Percentiles rank a stretch among this genome's conserved stretches.
Conservation (phyloP, 2,113 vertebrate species). For the Beaufortia kweichowensis region DNA sequence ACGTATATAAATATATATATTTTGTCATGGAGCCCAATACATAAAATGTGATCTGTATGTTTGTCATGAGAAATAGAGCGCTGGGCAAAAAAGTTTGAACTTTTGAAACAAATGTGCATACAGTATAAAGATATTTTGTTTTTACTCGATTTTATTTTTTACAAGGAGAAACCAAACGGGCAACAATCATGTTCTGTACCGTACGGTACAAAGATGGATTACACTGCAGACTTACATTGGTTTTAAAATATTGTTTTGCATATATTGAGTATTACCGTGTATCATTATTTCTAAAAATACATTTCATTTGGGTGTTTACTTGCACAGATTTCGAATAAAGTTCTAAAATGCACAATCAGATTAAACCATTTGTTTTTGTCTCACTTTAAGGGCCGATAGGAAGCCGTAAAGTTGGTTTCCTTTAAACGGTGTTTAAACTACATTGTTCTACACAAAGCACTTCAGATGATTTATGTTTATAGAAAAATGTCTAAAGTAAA, state of each 20-base stretch:
- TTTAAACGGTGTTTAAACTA: background rate
- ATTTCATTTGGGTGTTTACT: slow-evolving; percentile 64
- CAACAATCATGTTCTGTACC: slow-evolving; percentile 51
- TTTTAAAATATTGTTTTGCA: slow-evolving; percentile 52
- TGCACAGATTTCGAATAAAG: slow-evolving; percentile 69
- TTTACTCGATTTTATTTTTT: slow-evolving; percentile 52
- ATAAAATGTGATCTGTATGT: slow-evolving; percentile 58
- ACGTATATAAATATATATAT: slow-evolving; percentile 38
- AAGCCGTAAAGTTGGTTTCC: background rate
- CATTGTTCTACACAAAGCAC: background rate
- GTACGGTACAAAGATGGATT: slow-evolving; percentile 35
- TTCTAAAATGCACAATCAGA: slow-evolving; percentile 62
- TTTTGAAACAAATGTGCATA: slow-evolving; percentile 63
- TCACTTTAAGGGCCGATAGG: background rate
- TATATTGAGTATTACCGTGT: slow-evolving; percentile 56
- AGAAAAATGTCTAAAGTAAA: background rate
- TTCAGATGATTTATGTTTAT: background rate
- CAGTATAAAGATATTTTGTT: slow-evolving; percentile 58
- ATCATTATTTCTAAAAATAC: slow-evolving; percentile 54
- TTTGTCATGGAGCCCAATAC: slow-evolving; percentile 59
- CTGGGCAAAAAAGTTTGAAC: slow-evolving; percentile 58
- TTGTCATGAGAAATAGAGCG: slow-evolving; percentile 58
- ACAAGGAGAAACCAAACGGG: slow-evolving; percentile 44
- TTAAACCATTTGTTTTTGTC: slow-evolving; percentile 31
- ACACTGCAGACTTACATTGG: slow-evolving; percentile 38